These are phyloP conservation scores for Agrotis puta DNA, from an alignment of 2,888 invertebrate species.

Conservation along the genomic window DNA sequence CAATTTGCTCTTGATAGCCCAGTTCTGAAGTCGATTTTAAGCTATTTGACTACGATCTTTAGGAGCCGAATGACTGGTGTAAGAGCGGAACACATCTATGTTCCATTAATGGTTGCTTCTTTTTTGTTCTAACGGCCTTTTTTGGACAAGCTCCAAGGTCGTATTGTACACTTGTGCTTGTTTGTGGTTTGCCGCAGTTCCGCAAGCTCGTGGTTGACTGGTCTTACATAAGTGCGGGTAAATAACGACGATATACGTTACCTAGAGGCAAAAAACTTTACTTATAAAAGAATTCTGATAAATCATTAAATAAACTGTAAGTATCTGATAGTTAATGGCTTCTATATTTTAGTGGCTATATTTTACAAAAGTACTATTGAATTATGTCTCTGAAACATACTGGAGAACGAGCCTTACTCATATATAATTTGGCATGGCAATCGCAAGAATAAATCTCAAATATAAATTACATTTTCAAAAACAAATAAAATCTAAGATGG, in stretches of 20 bases:
- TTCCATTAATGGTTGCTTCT: conserved; percentile 6
- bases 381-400: not conserved
- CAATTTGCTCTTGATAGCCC: too few relatives aligned
- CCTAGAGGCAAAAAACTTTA: not conserved
- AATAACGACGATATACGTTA: not conserved
- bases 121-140: conserved; percentile 13
- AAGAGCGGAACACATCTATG: too few relatives aligned
- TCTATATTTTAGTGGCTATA: too few relatives aligned
- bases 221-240: conserved; percentile 1
- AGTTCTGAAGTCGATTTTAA: too few relatives aligned
- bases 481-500: not conserved
- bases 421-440: not conserved
- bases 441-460: not conserved
- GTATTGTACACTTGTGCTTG: not conserved
- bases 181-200: not conserved
- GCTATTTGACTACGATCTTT: too few relatives aligned
- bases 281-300: not conserved
- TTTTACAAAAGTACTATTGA: not conserved
- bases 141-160: conserved; percentile 19
- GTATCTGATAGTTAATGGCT: too few relatives aligned
- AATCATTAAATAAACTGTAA: too few relatives aligned
- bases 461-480: not conserved
- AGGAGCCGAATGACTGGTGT: too few relatives aligned
- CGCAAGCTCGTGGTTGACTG: conserved; percentile 1
- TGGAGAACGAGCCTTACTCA: too few relatives aligned